These are phyloP conservation scores for Allacma fusca DNA, from an alignment of 2,888 invertebrate genomes.

Conservation along the genomic window DNA sequence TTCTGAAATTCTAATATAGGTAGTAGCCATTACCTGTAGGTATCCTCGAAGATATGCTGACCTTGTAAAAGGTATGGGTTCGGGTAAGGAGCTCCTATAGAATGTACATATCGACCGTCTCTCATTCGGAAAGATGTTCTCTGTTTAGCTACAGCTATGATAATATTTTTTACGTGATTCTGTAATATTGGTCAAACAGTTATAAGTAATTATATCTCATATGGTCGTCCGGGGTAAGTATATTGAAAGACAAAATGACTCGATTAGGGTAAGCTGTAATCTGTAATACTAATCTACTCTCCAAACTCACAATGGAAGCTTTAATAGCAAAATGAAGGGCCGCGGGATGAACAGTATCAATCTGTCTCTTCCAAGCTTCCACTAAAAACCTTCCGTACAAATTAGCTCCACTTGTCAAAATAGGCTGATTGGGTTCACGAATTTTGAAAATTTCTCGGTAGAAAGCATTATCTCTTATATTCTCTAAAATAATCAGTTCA, in stretches of 20 bases:
- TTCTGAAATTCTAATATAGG: too few species aligned
- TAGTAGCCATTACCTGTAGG: conserved; percentile 53
- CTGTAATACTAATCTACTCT: too few species aligned
- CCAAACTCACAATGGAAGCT: conserved; percentile 48
- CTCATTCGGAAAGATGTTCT: conserved; percentile 50
- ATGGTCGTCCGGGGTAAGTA: too few species aligned
- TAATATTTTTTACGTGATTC: conserved; percentile 49
- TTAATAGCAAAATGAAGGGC: conserved; percentile 45
- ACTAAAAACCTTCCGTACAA: conserved; percentile 50
- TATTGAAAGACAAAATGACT: too few species aligned
- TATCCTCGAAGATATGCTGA: conserved; percentile 49
- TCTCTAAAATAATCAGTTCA: too few species aligned
- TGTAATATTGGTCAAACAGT: too few species aligned
- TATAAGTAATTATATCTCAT: too few species aligned
- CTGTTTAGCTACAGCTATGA: conserved; percentile 48
- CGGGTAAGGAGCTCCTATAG: conserved; percentile 53
- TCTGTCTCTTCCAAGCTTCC: conserved; percentile 51
- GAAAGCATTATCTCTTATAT: conserved; percentile 45
- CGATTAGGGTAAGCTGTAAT: too few species aligned
- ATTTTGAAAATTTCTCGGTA: conserved; percentile 47
- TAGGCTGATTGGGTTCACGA: conserved; percentile 39
- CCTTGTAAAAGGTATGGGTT: conserved; percentile 55
- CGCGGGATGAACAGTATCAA: conserved; percentile 46
- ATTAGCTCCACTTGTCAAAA: conserved; percentile 48
- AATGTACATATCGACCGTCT: conserved; percentile 48